These are phyloP conservation scores for Brachypterus glaber DNA, from an alignment of 2,888 invertebrate species.

Conservation along the genomic window DNA sequence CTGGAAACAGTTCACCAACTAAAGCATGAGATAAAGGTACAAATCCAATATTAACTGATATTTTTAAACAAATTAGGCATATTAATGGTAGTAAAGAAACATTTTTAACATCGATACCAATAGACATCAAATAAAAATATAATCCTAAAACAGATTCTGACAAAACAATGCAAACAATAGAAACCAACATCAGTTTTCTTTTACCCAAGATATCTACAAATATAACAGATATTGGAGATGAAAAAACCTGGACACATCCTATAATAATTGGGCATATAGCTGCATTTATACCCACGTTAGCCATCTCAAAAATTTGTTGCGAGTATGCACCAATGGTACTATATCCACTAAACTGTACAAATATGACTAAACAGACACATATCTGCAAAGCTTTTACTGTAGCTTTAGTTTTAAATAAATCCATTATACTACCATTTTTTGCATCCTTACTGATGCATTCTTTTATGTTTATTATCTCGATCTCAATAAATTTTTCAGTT, in stretches of 20 bases:
- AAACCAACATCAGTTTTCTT: neutral
- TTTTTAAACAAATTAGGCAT: slow-evolving; percentile 51
- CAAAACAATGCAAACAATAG: slow-evolving; percentile 3
- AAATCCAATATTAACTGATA: slow-evolving; percentile 57
- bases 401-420: slow-evolving; percentile 12
- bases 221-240: neutral
- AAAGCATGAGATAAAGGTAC: slow-evolving; percentile 72
- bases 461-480: too few species aligned
- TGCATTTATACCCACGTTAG: slow-evolving; percentile 3
- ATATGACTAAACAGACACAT: too few species aligned
- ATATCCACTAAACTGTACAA: slow-evolving; percentile 39
- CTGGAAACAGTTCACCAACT: slow-evolving; percentile 68
- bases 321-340: slow-evolving; percentile 11
- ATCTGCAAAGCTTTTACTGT: slow-evolving; percentile 12
- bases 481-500: too few species aligned
- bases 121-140: slow-evolving; percentile 53
- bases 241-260: slow-evolving; percentile 1
- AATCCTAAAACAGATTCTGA: slow-evolving; percentile 34
- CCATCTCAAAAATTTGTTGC: slow-evolving; percentile 48
- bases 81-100: slow-evolving; percentile 57
- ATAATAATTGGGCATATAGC: slow-evolving; percentile 43
- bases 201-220: neutral
- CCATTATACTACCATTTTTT: too few species aligned
- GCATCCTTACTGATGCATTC: too few species aligned
- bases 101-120: slow-evolving; percentile 43